Conservation (phyloP, 64 coral and sea anemone species). For the Stichodactyla helianthus region DNA sequence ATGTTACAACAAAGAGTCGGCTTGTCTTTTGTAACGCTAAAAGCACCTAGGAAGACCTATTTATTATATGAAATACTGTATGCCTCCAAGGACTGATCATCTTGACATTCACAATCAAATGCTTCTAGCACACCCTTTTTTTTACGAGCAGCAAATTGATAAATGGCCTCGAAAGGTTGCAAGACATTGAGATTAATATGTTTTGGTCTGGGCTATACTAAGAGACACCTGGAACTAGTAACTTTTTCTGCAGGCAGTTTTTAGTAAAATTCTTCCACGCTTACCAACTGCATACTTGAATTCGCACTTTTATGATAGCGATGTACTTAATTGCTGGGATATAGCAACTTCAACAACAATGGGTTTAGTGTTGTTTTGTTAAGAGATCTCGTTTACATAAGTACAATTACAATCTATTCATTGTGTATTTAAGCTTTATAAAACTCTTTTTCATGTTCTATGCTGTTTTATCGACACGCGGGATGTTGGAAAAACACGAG, state of each 20-base stretch:
- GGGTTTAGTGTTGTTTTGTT: not conserved
- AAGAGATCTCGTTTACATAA: not conserved
- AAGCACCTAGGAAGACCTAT: not conserved
- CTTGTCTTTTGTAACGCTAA: conserved; percentile 13
- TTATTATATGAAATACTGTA: not conserved
- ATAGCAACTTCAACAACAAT: not conserved
- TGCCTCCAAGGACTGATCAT: not conserved
- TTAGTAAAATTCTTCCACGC: not conserved
- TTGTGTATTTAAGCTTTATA: not conserved
- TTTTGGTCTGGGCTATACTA: not conserved
- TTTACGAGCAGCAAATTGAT: conserved; percentile 3
- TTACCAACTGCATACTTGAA: not conserved
- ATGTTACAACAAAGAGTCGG: not conserved
- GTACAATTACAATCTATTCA: not conserved
- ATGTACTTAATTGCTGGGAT: not conserved
- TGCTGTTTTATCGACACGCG: no score
- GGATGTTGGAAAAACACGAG: no score
- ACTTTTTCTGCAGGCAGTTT: not conserved
- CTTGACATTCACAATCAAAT: conserved; percentile 12
- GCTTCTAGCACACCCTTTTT: not conserved
- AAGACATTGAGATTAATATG: conserved; percentile 11
- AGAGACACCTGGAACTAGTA: not conserved
- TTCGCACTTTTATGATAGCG: not conserved
- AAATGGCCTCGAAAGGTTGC: not conserved
- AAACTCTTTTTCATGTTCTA: no score